These are phyloP conservation scores for Apis dorsata DNA, from an alignment of 1,140 invertebrate genomes.

Conservation along the genomic window DNA sequence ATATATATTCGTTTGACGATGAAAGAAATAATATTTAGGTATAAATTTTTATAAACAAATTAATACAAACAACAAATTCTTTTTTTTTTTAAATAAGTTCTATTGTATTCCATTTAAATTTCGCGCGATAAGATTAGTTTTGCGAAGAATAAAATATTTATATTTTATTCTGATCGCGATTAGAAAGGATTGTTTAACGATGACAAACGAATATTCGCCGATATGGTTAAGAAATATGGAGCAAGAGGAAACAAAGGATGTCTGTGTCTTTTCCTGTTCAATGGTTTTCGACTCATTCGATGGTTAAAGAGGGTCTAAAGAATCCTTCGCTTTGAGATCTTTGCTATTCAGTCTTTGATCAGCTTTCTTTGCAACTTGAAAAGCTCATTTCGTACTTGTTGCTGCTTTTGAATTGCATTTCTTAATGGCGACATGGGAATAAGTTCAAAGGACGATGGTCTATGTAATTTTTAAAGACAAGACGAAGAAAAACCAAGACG, in stretches of 20 bases:
- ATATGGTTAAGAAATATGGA: conserved; percentile 1
- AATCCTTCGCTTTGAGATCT: conserved; percentile 36
- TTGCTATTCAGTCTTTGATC: conserved; percentile 35
- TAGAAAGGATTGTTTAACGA: conserved; percentile 2
- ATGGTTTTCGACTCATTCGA: conserved; percentile 37
- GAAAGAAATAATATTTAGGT: too few relatives aligned
- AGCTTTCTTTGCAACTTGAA: conserved; percentile 33
- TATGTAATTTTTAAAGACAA: conserved; percentile 1
- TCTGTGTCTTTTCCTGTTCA: conserved; percentile 42
- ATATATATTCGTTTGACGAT: too few relatives aligned
- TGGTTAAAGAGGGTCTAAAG: conserved; percentile 25
- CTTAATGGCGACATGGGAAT: conserved; percentile 9
- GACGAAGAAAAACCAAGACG: background rate
- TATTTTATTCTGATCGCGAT: background rate
- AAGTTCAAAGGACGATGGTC: background rate
- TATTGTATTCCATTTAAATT: background rate
- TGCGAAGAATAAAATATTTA: background rate
- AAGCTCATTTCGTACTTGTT: conserved; percentile 32
- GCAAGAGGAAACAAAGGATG: conserved; percentile 26
- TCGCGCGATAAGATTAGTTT: background rate
- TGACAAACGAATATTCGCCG: background rate
- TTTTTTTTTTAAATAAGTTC: background rate
- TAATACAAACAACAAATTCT: too few relatives aligned
- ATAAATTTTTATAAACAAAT: too few relatives aligned
- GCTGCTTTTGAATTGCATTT: conserved; percentile 31